Conservation (phyloP, 2,888 invertebrate species). For the Thera britannica region DNA sequence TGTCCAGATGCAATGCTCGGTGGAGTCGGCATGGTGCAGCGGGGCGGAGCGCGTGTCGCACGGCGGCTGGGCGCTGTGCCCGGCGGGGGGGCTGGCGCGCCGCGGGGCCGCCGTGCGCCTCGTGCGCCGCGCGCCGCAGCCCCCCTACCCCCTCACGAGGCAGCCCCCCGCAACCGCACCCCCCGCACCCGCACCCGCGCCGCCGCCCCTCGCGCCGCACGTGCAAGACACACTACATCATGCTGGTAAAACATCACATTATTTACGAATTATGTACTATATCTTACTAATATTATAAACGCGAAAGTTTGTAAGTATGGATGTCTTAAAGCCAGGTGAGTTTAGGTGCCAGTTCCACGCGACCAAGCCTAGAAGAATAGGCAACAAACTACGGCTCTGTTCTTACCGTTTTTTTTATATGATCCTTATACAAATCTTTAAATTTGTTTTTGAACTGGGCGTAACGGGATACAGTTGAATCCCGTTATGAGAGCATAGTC, state of each 20-base stretch:
- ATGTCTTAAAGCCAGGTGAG: no score
- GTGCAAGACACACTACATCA: neutral
- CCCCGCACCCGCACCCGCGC: constrained; percentile 40
- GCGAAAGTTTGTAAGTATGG: no score
- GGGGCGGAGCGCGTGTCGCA: constrained; percentile 81
- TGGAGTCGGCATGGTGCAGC: constrained; percentile 92
- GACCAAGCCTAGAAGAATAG: no score
- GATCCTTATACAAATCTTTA: no score
- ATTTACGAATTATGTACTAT: neutral
- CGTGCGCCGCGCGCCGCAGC: constrained; percentile 90
- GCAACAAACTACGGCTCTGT: no score
- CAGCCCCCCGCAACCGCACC: constrained; percentile 46
- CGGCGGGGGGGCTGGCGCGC: constrained; percentile 85
- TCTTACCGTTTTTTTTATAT: no score
- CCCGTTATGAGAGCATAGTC: no score
- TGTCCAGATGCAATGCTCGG: constrained; percentile 87
- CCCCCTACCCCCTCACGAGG: constrained; percentile 92
- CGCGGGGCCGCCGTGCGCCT: constrained; percentile 54
- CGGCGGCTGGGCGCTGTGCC: constrained; percentile 83
- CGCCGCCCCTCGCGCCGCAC: no score
- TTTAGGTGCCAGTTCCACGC: no score
- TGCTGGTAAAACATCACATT: neutral
- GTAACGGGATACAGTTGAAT: no score
- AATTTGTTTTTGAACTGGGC: no score
- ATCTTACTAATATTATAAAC: no score